Conservation (phyloP, 2,888 invertebrate species). For the Luffia ferchaultella region DNA sequence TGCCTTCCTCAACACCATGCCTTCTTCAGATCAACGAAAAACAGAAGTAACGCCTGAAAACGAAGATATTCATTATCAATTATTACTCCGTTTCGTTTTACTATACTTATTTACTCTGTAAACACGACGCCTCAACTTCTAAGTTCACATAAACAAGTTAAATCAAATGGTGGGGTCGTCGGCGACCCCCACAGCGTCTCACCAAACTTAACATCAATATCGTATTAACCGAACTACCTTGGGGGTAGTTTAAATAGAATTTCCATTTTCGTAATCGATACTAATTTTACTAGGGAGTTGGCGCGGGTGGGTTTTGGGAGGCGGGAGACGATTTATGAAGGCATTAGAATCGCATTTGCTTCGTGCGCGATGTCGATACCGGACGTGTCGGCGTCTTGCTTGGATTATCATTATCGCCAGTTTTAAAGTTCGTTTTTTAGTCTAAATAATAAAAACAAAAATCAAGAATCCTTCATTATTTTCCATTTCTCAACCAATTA, state of each 20-base stretch:
- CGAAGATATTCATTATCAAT: no score
- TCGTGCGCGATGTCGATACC: background rate
- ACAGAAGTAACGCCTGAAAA: no score
- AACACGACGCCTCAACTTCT: no score
- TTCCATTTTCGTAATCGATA: constrained; percentile 3
- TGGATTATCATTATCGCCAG: background rate
- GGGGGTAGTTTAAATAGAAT: background rate
- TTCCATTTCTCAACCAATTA: no score
- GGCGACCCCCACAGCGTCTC: background rate
- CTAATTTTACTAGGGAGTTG: constrained; percentile 2
- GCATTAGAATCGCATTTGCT: constrained; percentile 6
- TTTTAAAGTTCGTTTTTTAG: background rate
- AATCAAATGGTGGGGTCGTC: no score
- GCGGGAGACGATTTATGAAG: constrained; percentile 1
- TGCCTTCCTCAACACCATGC: no score
- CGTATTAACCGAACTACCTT: background rate
- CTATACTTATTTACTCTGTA: no score
- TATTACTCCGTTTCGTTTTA: no score
- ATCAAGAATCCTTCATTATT: background rate
- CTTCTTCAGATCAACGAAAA: no score
- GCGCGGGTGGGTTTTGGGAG: constrained; percentile 1
- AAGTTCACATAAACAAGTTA: no score
- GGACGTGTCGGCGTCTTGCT: constrained; percentile 1
- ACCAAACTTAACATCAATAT: background rate
- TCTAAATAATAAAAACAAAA: background rate